These are phyloP conservation scores for Hypocryptadius cinnamomeus DNA, from an alignment of 2,113 vertebrate genomes.

Conservation along the genomic window DNA sequence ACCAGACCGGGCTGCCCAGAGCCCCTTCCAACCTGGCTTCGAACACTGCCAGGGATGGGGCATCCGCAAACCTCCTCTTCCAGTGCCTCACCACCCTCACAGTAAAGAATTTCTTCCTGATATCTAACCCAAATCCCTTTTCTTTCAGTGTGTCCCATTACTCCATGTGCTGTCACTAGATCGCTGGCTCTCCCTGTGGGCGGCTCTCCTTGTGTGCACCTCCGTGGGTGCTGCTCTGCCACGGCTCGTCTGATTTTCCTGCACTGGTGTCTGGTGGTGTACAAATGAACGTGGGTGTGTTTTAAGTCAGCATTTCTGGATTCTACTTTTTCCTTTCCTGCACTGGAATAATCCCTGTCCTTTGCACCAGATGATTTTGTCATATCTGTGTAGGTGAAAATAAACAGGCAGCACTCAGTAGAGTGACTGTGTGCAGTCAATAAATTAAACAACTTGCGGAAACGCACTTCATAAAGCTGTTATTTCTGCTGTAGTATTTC, in stretches of 20 bases:
- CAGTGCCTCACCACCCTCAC: background rate
- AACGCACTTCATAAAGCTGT: background rate
- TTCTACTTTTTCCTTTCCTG: background rate
- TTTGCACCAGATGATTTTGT: background rate
- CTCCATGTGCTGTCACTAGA: accelerated
- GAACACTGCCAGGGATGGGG: too few species aligned
- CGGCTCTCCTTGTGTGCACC: accelerated
- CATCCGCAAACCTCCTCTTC: background rate
- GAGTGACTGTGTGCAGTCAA: background rate
- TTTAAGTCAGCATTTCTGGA: background rate
- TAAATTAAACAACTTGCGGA: background rate
- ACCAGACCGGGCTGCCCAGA: background rate
- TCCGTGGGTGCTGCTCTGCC: accelerated
- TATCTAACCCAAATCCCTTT: too few species aligned
- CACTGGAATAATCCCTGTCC: too few species aligned
- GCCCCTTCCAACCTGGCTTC: background rate
- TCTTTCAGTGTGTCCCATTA: accelerated
- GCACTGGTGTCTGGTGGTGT: accelerated
- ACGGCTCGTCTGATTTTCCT: accelerated
- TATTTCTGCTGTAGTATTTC: background rate
- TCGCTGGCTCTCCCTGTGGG: accelerated
- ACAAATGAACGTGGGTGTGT: accelerated
- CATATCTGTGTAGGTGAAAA: background rate
- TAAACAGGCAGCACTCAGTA: background rate
- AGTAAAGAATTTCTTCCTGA: background rate